Evolutionary conservation across 1,140 invertebrate genomes (phyloP).

Genomic region (Sipha flava): DNA sequence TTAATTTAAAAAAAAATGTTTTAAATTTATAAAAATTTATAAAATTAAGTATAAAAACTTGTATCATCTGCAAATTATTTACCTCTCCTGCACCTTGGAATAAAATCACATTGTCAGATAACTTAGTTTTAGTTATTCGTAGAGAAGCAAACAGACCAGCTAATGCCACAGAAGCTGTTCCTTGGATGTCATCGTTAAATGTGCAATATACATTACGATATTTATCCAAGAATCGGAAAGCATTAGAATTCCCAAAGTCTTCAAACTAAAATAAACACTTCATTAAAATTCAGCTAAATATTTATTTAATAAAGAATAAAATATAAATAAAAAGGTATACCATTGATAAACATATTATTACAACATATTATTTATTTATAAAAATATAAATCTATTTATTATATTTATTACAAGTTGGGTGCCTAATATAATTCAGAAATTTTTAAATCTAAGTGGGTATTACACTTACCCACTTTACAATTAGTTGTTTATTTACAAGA

Average conservation of each 20-base stretch:
- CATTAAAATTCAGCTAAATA: neutral
- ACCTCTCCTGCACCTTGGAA: constrained; percentile 90
- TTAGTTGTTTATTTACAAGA: no score
- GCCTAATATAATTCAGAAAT: no score
- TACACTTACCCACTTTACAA: no score
- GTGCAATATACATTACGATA: constrained; percentile 81
- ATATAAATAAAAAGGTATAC: no score
- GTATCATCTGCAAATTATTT: no score
- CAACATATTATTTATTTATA: no score
- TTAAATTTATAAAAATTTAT: neutral
- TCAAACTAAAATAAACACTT: constrained; percentile 60
- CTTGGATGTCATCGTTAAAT: constrained; percentile 95
- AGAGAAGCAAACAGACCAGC: constrained; percentile 81
- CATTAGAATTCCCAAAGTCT: constrained; percentile 88
- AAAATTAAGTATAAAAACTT: neutral
- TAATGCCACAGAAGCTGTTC: constrained; percentile 80
- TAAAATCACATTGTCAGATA: constrained; percentile 73
- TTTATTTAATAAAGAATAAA: no score
- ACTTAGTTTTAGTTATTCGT: constrained; percentile 61
- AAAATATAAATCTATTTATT: no score
- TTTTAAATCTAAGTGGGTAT: no score
- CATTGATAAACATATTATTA: no score
- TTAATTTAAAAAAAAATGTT: no score
- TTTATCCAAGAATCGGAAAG: constrained; percentile 74
- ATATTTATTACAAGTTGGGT: no score